phyloP scores from a whole-genome alignment of 1,140 invertebrate species.

The Drosophila pruinosa region DNA sequence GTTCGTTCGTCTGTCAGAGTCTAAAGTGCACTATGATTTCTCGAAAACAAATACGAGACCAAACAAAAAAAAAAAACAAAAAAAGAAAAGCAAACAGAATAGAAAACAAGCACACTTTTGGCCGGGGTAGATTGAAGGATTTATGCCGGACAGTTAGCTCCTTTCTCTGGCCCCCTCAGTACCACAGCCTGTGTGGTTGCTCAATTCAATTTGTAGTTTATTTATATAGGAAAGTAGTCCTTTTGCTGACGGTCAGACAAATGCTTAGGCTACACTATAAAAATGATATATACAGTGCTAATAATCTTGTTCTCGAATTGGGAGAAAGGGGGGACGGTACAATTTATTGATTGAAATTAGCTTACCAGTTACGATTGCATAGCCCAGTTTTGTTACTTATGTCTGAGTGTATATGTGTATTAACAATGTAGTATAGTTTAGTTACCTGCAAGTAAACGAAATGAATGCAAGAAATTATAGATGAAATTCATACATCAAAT shows the following conservation, averaged over 20 bases:
- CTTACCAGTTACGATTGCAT: slow-evolving; percentile 5
- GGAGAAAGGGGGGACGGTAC: no score
- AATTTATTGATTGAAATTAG: background rate
- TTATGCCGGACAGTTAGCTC: slow-evolving; percentile 24
- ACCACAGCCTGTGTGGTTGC: no score
- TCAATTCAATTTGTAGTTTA: slow-evolving; percentile 65
- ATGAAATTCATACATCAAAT: slow-evolving; percentile 12
- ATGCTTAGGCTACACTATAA: background rate
- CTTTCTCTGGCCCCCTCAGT: no score
- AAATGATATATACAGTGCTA: no score
- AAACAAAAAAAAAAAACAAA: no score
- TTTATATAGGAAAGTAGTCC: slow-evolving; percentile 16
- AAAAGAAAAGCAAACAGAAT: no score
- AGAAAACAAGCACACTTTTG: no score
- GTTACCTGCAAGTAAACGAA: slow-evolving; percentile 55
- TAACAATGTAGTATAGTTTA: background rate
- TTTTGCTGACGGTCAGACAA: no score
- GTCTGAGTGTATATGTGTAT: background rate
- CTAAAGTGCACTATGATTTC: no score
- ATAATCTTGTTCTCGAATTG: no score
- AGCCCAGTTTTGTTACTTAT: no score
- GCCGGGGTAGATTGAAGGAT: slow-evolving; percentile 11
- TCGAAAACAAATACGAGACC: background rate
- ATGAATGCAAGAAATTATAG: background rate
- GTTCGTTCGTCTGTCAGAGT: no score